Evolutionary conservation across 2,113 vertebrate genomes (phyloP).

Genomic region (Peucedramus taeniatus): DNA sequence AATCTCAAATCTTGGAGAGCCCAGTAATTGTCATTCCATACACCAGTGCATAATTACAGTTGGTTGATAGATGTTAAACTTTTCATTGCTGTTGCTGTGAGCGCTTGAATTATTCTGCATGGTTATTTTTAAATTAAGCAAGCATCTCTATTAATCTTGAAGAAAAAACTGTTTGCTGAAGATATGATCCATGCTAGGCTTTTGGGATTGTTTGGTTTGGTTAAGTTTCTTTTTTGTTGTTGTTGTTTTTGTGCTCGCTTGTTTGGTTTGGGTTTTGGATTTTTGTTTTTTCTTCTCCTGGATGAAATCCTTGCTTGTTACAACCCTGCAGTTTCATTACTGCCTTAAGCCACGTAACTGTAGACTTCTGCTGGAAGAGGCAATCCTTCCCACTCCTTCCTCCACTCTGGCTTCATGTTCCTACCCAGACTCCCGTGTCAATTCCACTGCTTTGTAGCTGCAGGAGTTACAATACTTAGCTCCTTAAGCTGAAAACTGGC

Average conservation of each 20-base stretch:
- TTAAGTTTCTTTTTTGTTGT: neutral
- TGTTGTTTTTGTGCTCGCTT: neutral
- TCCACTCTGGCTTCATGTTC: neutral
- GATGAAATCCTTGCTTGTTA: neutral
- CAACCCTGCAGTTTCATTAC: neutral
- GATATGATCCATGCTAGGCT: neutral
- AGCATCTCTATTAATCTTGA: neutral
- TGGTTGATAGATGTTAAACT: neutral
- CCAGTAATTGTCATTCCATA: neutral
- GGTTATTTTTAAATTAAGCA: neutral
- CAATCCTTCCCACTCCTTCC: neutral
- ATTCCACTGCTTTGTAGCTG: neutral
- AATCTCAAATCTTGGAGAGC: neutral
- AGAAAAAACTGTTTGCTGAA: neutral
- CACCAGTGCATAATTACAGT: neutral
- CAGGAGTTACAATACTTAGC: neutral
- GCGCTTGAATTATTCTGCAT: neutral
- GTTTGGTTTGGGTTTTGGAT: neutral
- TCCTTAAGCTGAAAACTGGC: neutral
- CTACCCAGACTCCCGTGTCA: fast-evolving
- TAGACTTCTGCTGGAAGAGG: neutral
- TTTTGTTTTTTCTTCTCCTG: neutral
- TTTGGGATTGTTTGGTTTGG: neutral
- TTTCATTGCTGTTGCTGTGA: neutral
- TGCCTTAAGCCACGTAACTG: neutral